Percentiles rank a stretch among this genome's conserved stretches.
Evolutionary conservation across 92 coral and sea anemone species (phyloP).

Genomic region (Hydrozoanthus gracilis): DNA sequence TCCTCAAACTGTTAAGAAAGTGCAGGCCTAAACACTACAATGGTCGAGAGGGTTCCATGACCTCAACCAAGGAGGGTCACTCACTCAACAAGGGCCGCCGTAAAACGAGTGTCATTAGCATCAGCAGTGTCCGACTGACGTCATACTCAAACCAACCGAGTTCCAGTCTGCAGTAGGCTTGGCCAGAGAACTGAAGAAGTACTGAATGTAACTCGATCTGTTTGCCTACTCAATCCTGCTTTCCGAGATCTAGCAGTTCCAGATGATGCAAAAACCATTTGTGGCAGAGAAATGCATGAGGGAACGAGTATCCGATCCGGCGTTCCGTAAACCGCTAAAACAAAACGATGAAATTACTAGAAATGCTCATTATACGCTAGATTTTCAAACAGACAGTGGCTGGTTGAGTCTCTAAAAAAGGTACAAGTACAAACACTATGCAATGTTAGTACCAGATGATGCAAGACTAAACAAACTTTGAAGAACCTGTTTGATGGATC

Average conservation of each 20-base stretch:
- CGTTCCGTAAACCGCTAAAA: too few relatives aligned
- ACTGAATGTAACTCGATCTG: background rate
- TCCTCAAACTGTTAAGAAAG: background rate
- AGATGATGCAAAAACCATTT: too few relatives aligned
- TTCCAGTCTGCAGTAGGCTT: background rate
- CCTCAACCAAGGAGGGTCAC: conserved; percentile 22
- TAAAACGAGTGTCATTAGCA: conserved; percentile 33
- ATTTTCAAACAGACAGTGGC: too few relatives aligned
- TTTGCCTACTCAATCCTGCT: background rate
- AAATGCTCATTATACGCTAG: too few relatives aligned
- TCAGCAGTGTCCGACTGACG: conserved; percentile 44
- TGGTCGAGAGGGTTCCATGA: conserved; percentile 1
- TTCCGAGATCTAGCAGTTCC: background rate
- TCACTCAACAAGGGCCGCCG: conserved; percentile 31
- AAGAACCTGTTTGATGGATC: too few relatives aligned
- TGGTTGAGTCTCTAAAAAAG: too few relatives aligned
- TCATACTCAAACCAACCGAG: conserved; percentile 25
- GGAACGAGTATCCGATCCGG: too few relatives aligned
- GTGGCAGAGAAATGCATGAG: too few relatives aligned
- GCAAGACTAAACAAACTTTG: too few relatives aligned
- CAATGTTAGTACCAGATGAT: too few relatives aligned
- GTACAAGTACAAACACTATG: too few relatives aligned
- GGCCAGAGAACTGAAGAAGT: background rate
- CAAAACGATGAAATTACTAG: too few relatives aligned
- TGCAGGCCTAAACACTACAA: background rate